Conservation (phyloP, 2,888 invertebrate species). For the Eulithis prunata region DNA sequence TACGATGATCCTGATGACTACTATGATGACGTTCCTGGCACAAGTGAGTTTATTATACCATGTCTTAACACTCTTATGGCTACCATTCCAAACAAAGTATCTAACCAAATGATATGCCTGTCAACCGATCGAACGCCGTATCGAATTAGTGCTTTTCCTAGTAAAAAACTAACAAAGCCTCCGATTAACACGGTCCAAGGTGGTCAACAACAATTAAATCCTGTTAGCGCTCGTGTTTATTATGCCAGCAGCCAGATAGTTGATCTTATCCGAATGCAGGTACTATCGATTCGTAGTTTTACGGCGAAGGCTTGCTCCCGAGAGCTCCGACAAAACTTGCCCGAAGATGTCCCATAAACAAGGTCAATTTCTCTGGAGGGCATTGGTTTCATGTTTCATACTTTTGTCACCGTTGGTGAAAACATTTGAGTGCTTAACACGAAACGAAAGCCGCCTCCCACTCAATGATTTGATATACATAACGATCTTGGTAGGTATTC, state of each 20-base stretch:
- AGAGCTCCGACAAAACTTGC: not conserved
- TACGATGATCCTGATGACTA: slow-evolving; percentile 85
- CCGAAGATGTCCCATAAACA: not conserved
- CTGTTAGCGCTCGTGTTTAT: slow-evolving; percentile 49
- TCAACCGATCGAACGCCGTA: slow-evolving; percentile 25
- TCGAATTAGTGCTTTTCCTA: slow-evolving; percentile 32
- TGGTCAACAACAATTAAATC: slow-evolving; percentile 54
- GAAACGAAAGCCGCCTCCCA: no score
- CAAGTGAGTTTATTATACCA: slow-evolving; percentile 55
- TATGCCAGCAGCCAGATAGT: slow-evolving; percentile 37
- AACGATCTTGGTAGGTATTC: no score
- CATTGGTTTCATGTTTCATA: no score
- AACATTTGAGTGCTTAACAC: no score
- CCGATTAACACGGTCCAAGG: slow-evolving; percentile 45
- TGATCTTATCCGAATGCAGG: slow-evolving; percentile 55
- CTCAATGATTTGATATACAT: no score
- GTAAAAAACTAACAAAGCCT: slow-evolving; percentile 39
- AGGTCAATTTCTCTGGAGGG: no score
- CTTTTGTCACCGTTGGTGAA: no score
- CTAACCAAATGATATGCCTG: slow-evolving; percentile 12
- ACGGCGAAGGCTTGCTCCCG: slow-evolving; percentile 24
- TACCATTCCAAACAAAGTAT: slow-evolving; percentile 9
- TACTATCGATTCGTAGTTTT: slow-evolving; percentile 40
- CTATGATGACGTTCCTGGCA: slow-evolving; percentile 86
- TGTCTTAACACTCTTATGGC: not conserved